Evolutionary conservation across 2,888 invertebrate genomes (phyloP).

Genomic region (Glaucopsyche alexis): DNA sequence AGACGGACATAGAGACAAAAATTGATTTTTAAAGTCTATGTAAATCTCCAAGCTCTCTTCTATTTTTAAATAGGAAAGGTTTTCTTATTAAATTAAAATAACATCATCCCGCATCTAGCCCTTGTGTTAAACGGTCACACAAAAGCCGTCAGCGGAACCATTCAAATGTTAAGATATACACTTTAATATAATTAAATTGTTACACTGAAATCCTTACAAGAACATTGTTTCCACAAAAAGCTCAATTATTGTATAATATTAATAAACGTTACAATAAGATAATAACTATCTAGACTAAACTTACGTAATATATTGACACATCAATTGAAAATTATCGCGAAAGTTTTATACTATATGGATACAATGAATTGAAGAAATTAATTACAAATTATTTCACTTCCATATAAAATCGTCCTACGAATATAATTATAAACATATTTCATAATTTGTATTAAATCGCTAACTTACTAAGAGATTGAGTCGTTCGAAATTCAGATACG

Average conservation of each 20-base stretch:
- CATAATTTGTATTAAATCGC: constrained; percentile 58
- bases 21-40: no score
- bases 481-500: constrained; percentile 32
- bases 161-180: constrained; percentile 54
- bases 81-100: neutral
- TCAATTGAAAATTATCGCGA: constrained; percentile 64
- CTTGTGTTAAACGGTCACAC: constrained; percentile 3
- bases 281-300: constrained; percentile 61
- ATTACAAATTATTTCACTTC: constrained; percentile 47
- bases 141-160: constrained; percentile 25
- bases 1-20: no score
- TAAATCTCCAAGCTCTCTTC: neutral
- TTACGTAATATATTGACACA: constrained; percentile 68
- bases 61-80: neutral
- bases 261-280: constrained; percentile 55
- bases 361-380: constrained; percentile 52
- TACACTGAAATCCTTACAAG: constrained; percentile 67
- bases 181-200: constrained; percentile 72
- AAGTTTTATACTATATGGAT: constrained; percentile 47
- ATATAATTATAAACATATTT: constrained; percentile 58
- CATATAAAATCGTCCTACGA: constrained; percentile 48
- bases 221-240: constrained; percentile 63
- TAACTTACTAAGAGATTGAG: constrained; percentile 42
- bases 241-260: constrained; percentile 57
- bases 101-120: constrained; percentile 11